Conservation (phyloP, 2,888 invertebrate species). For the Agrilus cyanescens region DNA sequence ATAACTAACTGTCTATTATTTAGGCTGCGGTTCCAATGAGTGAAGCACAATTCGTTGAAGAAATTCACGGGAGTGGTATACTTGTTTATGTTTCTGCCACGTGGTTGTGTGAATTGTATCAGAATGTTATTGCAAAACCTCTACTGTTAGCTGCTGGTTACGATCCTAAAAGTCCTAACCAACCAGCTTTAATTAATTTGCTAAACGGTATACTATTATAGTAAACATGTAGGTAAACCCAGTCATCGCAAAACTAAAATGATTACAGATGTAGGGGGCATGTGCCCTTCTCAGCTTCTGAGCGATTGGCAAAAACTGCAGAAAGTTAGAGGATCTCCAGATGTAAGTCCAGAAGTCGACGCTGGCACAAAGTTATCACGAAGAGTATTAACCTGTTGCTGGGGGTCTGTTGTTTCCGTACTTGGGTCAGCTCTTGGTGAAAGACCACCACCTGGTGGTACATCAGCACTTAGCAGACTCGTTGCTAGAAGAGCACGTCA, state of each 20-base stretch:
- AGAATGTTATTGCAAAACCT: slow-evolving; percentile 66
- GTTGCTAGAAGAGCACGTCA: slow-evolving; percentile 43
- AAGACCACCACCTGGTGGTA: slow-evolving; percentile 30
- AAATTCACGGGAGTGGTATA: slow-evolving; percentile 85
- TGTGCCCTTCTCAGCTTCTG: slow-evolving; percentile 71
- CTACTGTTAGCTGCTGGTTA: slow-evolving; percentile 58
- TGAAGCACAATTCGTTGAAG: slow-evolving; percentile 84
- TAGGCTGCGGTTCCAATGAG: slow-evolving; percentile 43
- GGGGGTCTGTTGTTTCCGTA: slow-evolving; percentile 84
- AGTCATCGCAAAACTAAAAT: not conserved
- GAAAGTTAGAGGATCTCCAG: slow-evolving; percentile 55
- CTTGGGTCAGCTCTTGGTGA: slow-evolving; percentile 65
- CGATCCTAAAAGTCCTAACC: slow-evolving; percentile 42
- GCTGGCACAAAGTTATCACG: slow-evolving; percentile 69
- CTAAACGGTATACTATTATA: slow-evolving; percentile 48
- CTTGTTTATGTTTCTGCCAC: slow-evolving; percentile 85
- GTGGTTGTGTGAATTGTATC: slow-evolving; percentile 88
- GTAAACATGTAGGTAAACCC: not conserved
- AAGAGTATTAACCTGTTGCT: slow-evolving; percentile 76
- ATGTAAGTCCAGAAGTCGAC: slow-evolving; percentile 60
- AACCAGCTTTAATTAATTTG: slow-evolving; percentile 59
- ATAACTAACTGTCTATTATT: slow-evolving; percentile 1
- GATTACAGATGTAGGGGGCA: slow-evolving; percentile 65
- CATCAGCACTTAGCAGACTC: slow-evolving; percentile 42
- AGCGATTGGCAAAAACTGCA: slow-evolving; percentile 80